These are phyloP conservation scores for Drosophila bipectinata DNA, from an alignment of 1,140 invertebrate species.

Conservation along the genomic window DNA sequence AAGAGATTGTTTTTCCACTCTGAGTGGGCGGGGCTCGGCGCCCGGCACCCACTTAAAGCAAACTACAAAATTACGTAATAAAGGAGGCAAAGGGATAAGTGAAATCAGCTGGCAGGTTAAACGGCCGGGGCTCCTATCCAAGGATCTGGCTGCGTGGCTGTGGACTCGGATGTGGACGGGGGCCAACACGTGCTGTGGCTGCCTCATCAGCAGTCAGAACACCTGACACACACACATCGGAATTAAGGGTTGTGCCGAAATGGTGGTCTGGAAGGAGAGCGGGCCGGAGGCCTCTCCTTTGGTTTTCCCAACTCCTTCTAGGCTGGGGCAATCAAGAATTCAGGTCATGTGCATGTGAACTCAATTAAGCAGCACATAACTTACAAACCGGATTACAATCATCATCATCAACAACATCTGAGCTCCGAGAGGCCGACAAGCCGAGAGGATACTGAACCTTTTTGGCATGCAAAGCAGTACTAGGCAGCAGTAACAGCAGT, in stretches of 20 bases:
- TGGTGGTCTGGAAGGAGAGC: background rate
- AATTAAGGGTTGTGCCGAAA: slow-evolving; percentile 34
- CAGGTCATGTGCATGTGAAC: slow-evolving; percentile 84
- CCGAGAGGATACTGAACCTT: slow-evolving; percentile 37
- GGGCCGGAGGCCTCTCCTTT: slow-evolving; percentile 40
- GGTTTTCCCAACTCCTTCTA: slow-evolving; percentile 42
- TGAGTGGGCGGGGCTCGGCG: background rate
- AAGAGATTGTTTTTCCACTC: slow-evolving; percentile 74
- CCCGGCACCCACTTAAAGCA: slow-evolving; percentile 20
- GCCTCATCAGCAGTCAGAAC: slow-evolving; percentile 75
- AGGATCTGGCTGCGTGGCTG: slow-evolving; percentile 1
- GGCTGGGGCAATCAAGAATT: slow-evolving; percentile 72
- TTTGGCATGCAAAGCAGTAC: slow-evolving; percentile 74
- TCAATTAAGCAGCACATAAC: slow-evolving; percentile 84
- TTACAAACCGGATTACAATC: slow-evolving; percentile 84
- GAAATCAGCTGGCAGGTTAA: slow-evolving; percentile 81
- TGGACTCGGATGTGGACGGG: slow-evolving; percentile 13
- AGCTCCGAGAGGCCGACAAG: slow-evolving; percentile 25
- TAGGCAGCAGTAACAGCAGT: slow-evolving; percentile 57
- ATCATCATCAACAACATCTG: slow-evolving; percentile 77
- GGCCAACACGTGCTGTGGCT: slow-evolving; percentile 60
- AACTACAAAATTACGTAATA: slow-evolving; percentile 61
- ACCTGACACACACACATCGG: slow-evolving; percentile 57
- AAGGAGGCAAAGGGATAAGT: slow-evolving; percentile 70
- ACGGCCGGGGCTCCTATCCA: slow-evolving; percentile 34